Evolutionary conservation across 2,888 invertebrate species (phyloP).

Genomic region (Steinernema hermaphroditum): DNA sequence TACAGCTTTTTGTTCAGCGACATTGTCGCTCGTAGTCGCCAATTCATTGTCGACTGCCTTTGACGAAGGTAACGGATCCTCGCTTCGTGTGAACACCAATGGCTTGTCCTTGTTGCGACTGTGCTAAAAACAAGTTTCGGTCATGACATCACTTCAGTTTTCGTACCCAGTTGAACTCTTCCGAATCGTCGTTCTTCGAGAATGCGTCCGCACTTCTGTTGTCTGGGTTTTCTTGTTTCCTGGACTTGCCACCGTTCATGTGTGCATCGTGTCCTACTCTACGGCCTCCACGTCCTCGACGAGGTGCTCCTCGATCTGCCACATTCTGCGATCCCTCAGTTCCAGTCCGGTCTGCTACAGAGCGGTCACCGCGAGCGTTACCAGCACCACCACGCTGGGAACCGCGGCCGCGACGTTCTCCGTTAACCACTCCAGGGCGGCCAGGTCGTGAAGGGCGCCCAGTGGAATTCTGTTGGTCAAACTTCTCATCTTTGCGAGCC

Average conservation of each 20-base stretch:
- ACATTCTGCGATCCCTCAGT: too few relatives aligned
- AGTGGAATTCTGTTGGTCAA: background rate
- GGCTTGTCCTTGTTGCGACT: constrained; percentile 9
- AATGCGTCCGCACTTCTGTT: background rate
- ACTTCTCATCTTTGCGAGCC: background rate
- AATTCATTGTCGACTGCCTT: background rate
- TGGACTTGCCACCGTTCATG: background rate
- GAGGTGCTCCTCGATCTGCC: too few relatives aligned
- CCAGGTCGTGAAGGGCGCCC: background rate
- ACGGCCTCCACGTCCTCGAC: too few relatives aligned
- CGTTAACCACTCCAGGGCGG: background rate
- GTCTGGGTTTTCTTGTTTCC: background rate
- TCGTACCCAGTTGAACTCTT: constrained; percentile 6
- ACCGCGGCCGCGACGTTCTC: constrained; percentile 12
- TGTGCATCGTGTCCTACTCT: too few relatives aligned
- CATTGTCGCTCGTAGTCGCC: background rate
- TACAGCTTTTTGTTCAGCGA: background rate
- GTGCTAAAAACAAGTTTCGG: background rate
- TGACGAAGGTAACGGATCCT: background rate
- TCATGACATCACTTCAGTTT: background rate
- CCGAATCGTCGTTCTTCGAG: background rate
- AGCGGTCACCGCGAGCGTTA: background rate
- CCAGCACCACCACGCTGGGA: background rate
- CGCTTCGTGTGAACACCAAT: background rate
- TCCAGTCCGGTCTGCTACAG: too few relatives aligned